Conservation (phyloP, 2,888 invertebrate species). For the Pherbina coryleti region DNA sequence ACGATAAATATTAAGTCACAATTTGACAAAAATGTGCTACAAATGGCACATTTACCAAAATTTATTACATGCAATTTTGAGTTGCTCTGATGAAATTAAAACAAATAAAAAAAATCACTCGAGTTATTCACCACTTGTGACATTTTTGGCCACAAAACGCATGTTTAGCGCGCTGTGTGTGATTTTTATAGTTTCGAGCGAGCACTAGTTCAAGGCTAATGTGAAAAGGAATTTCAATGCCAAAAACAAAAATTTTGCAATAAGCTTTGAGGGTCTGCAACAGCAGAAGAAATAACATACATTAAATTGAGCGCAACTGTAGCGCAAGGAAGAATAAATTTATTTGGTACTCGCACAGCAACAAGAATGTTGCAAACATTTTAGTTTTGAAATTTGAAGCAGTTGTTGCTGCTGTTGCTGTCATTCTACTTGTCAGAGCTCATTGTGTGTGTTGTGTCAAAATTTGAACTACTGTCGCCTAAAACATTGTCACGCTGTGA, state of each 20-base stretch:
- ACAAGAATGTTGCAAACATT: constrained; percentile 1
- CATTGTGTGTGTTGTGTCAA: too few species aligned
- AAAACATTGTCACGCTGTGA: constrained; percentile 7
- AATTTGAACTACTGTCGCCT: not conserved
- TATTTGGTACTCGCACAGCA: not conserved
- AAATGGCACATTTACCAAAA: not conserved
- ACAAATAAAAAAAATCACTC: not conserved
- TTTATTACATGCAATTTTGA: not conserved
- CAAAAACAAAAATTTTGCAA: too few species aligned
- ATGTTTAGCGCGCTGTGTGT: too few species aligned
- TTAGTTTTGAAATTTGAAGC: not conserved
- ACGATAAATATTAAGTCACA: too few species aligned
- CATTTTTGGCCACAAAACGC: too few species aligned
- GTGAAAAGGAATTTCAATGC: too few species aligned
- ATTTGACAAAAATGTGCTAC: too few species aligned
- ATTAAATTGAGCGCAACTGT: not conserved
- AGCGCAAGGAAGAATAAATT: not conserved
- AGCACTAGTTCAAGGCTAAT: too few species aligned
- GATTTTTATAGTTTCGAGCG: too few species aligned
- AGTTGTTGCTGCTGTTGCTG: too few species aligned
- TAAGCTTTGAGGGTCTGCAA: not conserved
- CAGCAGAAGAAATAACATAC: not conserved
- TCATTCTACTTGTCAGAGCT: too few species aligned
- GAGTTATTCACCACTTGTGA: too few species aligned
- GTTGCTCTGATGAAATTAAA: not conserved